Evolutionary conservation across 2,113 vertebrate genomes (phyloP).

Genomic region (Ahaetulla prasina): DNA sequence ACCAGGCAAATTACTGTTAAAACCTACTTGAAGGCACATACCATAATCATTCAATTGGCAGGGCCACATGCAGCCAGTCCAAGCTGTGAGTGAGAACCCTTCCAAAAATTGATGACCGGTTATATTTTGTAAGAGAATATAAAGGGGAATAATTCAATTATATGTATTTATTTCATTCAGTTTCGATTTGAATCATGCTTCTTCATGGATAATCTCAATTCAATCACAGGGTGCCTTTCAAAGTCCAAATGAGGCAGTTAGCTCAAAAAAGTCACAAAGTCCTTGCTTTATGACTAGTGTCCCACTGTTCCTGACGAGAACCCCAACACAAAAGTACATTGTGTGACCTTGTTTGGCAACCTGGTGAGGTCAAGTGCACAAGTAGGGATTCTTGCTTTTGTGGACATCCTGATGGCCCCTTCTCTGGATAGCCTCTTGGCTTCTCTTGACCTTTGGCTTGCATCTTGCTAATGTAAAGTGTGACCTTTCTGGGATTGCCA

Average conservation of each 20-base stretch:
- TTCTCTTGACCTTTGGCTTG: neutral
- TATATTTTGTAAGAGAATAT: neutral
- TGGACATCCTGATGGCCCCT: neutral
- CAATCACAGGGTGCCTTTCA: neutral
- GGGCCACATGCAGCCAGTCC: neutral
- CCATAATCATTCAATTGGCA: neutral
- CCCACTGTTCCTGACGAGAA: neutral
- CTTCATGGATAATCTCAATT: neutral
- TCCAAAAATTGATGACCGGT: neutral
- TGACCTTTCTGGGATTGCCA: neutral
- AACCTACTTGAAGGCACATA: neutral
- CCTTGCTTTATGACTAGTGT: neutral
- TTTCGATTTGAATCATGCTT: neutral
- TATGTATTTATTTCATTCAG: neutral
- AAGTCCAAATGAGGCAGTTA: neutral
- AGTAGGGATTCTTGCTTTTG: neutral
- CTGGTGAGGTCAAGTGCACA: neutral
- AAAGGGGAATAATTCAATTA: neutral
- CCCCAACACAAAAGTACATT: neutral
- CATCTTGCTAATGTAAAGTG: neutral
- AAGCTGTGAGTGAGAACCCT: neutral
- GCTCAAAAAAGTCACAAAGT: neutral
- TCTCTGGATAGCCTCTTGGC: neutral
- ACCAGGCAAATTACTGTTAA: neutral
- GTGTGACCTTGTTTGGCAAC: neutral